Evolutionary conservation across 2,113 vertebrate genomes (phyloP).

Genomic region (Notothenia coriiceps): DNA sequence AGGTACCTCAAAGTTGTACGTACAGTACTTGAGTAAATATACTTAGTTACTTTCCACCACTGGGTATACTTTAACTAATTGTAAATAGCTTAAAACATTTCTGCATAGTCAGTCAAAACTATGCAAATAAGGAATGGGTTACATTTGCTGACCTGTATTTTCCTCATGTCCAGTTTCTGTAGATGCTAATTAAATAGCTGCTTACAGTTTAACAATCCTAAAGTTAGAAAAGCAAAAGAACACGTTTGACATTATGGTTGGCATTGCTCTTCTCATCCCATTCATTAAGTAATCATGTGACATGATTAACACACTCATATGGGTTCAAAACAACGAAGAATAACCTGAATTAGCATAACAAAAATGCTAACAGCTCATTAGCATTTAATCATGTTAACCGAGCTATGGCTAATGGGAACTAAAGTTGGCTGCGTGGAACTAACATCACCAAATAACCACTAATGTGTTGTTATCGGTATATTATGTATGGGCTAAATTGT

Average conservation of each 20-base stretch:
- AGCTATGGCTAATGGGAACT: background rate
- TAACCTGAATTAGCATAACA: background rate
- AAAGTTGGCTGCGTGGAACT: background rate
- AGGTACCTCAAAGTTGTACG: too few relatives aligned
- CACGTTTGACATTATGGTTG: too few relatives aligned
- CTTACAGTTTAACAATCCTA: background rate
- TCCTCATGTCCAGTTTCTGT: background rate
- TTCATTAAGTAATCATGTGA: background rate
- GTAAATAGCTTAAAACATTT: too few relatives aligned
- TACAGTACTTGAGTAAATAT: too few relatives aligned
- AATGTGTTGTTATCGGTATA: fast-evolving
- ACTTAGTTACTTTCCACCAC: too few relatives aligned
- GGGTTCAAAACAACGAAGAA: background rate
- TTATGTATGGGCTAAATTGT: fast-evolving
- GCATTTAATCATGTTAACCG: background rate
- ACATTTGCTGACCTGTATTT: background rate
- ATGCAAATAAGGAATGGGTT: background rate
- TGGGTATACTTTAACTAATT: too few relatives aligned
- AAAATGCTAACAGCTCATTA: background rate
- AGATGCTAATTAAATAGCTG: background rate
- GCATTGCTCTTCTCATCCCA: background rate
- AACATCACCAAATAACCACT: background rate
- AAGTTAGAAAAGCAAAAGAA: too few relatives aligned
- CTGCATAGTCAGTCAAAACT: too few relatives aligned
- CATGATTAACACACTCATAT: background rate